Conservation (phyloP, 2,888 invertebrate species). For the Oligia fasciuncula region DNA sequence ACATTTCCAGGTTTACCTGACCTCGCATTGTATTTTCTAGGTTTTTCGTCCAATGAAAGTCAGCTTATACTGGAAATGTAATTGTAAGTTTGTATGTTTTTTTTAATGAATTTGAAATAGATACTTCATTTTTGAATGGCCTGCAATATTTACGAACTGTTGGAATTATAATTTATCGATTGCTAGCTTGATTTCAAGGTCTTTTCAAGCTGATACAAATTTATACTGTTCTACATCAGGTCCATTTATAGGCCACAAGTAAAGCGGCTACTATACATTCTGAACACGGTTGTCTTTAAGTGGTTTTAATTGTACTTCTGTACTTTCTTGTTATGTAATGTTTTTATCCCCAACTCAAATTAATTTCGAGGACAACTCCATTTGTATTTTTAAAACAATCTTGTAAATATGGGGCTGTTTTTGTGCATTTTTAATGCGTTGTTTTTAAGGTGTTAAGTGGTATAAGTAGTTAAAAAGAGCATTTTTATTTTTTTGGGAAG, state of each 20-base stretch:
- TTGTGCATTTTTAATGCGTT: conserved; percentile 2
- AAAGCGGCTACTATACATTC: not conserved
- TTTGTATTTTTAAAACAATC: conserved; percentile 60
- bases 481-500: not conserved
- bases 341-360: conserved; percentile 70
- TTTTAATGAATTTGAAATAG: too few relatives aligned
- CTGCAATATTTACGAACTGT: too few relatives aligned
- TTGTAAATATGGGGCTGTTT: conserved; percentile 24
- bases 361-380: conserved; percentile 67
- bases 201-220: too few relatives aligned
- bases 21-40: too few relatives aligned
- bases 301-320: conserved; percentile 5
- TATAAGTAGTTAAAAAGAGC: not conserved
- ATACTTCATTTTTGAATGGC: too few relatives aligned
- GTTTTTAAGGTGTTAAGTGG: conserved; percentile 4
- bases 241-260: not conserved
- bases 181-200: too few relatives aligned
- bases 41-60: too few relatives aligned
- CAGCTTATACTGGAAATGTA: too few relatives aligned
- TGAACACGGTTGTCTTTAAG: not conserved
- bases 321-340: conserved; percentile 20
- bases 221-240: not conserved
- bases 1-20: too few relatives aligned
- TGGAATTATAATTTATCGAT: too few relatives aligned
- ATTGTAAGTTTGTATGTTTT: not conserved